phyloP scores from a whole-genome alignment of 2,113 vertebrate species.

The Ammodytes dubius region DNA sequence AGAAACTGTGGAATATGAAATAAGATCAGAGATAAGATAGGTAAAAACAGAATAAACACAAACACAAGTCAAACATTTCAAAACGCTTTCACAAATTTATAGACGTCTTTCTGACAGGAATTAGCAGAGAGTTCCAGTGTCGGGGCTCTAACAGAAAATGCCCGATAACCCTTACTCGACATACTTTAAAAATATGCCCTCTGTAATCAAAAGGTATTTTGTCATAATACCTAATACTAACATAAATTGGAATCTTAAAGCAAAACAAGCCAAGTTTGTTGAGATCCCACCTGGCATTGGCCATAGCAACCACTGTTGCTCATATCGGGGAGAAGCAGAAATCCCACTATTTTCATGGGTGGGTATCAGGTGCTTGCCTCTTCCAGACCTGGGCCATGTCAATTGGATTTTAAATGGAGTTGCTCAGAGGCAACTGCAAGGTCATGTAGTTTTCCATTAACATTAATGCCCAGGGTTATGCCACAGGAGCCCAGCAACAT shows the following conservation, averaged over 20 bases:
- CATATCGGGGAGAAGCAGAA: constrained; percentile 39
- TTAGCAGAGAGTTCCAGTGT: too few species aligned
- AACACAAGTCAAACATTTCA: too few species aligned
- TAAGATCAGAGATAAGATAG: too few species aligned
- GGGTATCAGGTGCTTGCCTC: constrained; percentile 61
- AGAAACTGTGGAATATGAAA: too few species aligned
- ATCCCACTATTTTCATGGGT: constrained; percentile 50
- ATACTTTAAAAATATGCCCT: constrained; percentile 88
- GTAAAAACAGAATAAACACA: too few species aligned
- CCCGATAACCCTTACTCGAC: too few species aligned
- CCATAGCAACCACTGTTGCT: constrained; percentile 1
- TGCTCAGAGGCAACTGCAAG: constrained; percentile 68
- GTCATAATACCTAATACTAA: constrained; percentile 83
- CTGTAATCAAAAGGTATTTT: constrained; percentile 84
- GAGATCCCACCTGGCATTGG: constrained; percentile 54
- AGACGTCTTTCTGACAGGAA: too few species aligned
- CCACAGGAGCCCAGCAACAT: constrained; percentile 63
- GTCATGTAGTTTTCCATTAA: constrained; percentile 80
- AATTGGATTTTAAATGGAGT: constrained; percentile 75
- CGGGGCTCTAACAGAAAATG: too few species aligned
- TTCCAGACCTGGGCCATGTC: constrained; percentile 59
- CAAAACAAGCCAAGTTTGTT: constrained; percentile 52
- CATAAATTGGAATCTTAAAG: constrained; percentile 87
- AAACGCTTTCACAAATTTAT: too few species aligned
- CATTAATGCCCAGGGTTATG: constrained; percentile 74